A percentile compares a stretch with the other conserved stretches of the same genome.
Evolutionary conservation across 2,888 invertebrate genomes (phyloP).

Genomic region (Mythimna pallens): DNA sequence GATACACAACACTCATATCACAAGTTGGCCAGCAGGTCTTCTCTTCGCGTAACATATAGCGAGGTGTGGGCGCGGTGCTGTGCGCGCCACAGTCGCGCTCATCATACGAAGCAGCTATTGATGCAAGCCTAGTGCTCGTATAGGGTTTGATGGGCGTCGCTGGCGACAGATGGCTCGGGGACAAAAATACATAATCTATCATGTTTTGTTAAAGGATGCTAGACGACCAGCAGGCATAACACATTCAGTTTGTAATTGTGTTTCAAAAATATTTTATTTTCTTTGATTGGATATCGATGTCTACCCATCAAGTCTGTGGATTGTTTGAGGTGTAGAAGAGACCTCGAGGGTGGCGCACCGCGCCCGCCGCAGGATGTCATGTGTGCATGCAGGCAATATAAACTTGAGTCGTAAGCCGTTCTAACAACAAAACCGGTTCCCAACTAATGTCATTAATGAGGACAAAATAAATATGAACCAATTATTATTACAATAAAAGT

Average conservation of each 20-base stretch:
- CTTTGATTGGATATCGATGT: too few species aligned
- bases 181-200: background rate
- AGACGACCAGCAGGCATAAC: background rate
- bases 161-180: background rate
- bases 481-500: background rate
- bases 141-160: background rate
- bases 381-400: conserved; percentile 1
- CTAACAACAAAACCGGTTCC: background rate
- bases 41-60: background rate
- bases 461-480: background rate
- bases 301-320: background rate
- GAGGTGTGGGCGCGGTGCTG: background rate
- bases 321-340: background rate
- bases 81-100: background rate
- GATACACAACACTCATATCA: conserved; percentile 15
- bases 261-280: background rate
- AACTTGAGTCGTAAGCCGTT: conserved; percentile 19
- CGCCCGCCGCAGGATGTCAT: background rate
- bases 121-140: conserved; percentile 6
- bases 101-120: background rate
- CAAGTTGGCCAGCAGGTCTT: background rate
- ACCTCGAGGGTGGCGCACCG: conserved; percentile 3
- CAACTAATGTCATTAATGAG: background rate
- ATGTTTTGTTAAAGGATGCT: background rate
- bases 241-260: background rate